Percentiles rank a stretch among this genome's conserved stretches.
Evolutionary conservation across 2,113 vertebrate genomes (phyloP).

Genomic region (Petromus typicus): DNA sequence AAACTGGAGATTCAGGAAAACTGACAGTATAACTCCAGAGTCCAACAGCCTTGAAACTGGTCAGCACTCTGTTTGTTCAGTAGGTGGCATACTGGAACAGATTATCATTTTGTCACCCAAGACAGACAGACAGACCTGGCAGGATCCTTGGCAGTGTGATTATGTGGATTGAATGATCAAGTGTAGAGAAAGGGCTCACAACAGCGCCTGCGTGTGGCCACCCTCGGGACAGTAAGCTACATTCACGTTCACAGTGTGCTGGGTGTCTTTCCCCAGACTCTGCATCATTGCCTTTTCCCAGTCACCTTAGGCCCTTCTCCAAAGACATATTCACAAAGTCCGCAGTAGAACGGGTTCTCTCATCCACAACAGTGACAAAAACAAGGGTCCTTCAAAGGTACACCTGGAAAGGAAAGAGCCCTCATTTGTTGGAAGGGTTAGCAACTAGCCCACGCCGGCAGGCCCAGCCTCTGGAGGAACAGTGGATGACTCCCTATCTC

Average conservation of each 20-base stretch:
- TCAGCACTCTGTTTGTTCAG: background rate
- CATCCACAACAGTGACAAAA: background rate
- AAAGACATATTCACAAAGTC: background rate
- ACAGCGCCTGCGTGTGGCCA: rapidly evolving
- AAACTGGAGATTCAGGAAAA: background rate
- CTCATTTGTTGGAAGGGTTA: background rate
- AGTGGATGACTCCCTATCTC: background rate
- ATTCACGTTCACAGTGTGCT: rapidly evolving
- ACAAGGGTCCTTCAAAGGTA: background rate
- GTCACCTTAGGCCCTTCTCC: background rate
- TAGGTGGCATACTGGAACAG: background rate
- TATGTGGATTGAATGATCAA: background rate
- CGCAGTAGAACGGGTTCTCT: background rate
- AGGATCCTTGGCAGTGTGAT: background rate
- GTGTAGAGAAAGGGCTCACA: background rate
- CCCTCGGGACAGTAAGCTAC: background rate
- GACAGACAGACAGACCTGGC: background rate
- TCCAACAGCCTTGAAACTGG: background rate
- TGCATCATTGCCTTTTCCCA: rapidly evolving
- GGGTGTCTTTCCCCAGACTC: background rate
- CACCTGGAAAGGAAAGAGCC: no score
- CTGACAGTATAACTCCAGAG: background rate
- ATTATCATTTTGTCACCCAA: background rate
- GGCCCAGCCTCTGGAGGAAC: background rate
- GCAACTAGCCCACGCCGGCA: background rate